Evolutionary conservation across 2,888 invertebrate species (phyloP).

Genomic region (Cosmorhoe ocellata): DNA sequence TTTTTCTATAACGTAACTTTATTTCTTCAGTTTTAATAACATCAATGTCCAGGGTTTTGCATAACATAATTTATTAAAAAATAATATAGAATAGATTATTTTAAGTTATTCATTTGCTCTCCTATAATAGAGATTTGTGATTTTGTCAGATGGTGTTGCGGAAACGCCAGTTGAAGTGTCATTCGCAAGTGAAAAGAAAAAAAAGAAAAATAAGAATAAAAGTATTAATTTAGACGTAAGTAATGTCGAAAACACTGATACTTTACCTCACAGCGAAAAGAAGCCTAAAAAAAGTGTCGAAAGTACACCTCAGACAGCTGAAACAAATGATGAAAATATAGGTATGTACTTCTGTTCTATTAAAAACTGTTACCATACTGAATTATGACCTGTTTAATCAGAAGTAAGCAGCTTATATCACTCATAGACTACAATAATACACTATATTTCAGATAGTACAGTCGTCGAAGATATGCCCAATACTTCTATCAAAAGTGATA

Average conservation of each 20-base stretch:
- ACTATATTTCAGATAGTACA: constrained; percentile 17
- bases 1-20: no score
- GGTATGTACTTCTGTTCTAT: constrained; percentile 11
- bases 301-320: constrained; percentile 3
- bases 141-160: constrained; percentile 10
- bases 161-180: constrained; percentile 8
- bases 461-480: constrained; percentile 8
- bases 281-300: constrained; percentile 7
- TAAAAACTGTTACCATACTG: no score
- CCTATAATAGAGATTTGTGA: no score
- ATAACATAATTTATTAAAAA: no score
- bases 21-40: no score
- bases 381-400: no score
- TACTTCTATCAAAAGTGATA: constrained; percentile 19
- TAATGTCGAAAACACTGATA: neutral
- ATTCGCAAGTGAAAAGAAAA: constrained; percentile 23
- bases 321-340: constrained; percentile 7
- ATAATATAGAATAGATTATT: no score
- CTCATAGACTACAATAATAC: neutral
- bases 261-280: constrained; percentile 1
- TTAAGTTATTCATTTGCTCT: no score
- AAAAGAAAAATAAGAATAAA: constrained; percentile 20
- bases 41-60: no score
- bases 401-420: no score
- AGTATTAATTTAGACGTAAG: constrained; percentile 11